Evolutionary conservation across 2,888 invertebrate genomes (phyloP).

Genomic region (Spilarctia lutea): DNA sequence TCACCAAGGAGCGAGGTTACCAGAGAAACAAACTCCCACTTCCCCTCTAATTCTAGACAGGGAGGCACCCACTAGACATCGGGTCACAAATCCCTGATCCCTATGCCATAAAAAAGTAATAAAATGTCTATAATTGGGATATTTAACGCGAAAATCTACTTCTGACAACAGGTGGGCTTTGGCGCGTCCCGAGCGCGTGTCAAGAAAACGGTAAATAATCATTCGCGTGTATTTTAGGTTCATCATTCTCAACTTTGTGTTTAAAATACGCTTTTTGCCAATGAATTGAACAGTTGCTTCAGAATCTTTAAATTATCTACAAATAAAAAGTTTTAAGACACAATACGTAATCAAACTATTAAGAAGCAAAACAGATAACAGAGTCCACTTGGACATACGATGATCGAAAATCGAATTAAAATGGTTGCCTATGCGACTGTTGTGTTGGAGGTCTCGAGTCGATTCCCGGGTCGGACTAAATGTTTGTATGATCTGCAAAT

Average conservation of each 20-base stretch:
- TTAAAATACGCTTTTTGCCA: background rate
- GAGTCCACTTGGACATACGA: background rate
- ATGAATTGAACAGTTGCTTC: background rate
- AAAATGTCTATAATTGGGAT: background rate
- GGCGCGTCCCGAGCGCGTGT: constrained; percentile 13
- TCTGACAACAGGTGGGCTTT: constrained; percentile 10
- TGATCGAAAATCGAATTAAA: background rate
- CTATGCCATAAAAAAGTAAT: background rate
- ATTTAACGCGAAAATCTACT: constrained; percentile 14
- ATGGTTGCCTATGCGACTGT: no score
- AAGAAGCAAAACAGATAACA: no score
- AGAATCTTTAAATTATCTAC: background rate
- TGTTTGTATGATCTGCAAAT: no score
- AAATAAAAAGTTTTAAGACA: no score
- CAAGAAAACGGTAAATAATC: constrained; percentile 7
- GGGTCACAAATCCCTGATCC: background rate
- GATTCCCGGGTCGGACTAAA: no score
- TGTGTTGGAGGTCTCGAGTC: no score
- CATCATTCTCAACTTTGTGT: constrained; percentile 7
- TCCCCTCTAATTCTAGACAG: no score
- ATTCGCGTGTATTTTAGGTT: background rate
- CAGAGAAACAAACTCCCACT: no score
- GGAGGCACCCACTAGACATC: no score
- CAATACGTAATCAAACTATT: no score
- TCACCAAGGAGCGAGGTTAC: no score